phyloP scores from a whole-genome alignment of 2,113 vertebrate species.

The Oreochromis niloticus region DNA sequence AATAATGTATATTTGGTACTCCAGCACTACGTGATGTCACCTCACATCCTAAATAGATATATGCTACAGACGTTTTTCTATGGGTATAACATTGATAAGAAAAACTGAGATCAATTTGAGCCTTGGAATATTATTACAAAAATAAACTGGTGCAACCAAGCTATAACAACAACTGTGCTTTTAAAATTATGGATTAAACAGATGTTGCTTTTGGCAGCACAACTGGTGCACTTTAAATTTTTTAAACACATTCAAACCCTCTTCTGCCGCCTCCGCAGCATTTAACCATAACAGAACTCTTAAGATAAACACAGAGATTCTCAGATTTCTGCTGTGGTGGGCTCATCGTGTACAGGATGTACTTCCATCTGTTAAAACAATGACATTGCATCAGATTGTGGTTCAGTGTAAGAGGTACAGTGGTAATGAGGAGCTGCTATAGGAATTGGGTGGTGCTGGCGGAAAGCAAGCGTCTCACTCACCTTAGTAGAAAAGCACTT shows the following conservation, averaged over 20 bases:
- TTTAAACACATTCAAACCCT: neutral
- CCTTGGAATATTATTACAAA: neutral
- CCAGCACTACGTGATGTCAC: neutral
- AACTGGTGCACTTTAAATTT: neutral
- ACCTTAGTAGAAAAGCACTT: slow-evolving; percentile 46
- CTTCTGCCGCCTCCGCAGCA: neutral
- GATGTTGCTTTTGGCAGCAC: neutral
- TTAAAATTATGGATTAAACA: neutral
- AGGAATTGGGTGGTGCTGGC: neutral
- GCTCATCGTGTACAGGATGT: neutral
- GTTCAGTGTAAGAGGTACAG: neutral
- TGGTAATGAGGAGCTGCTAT: neutral
- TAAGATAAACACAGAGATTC: neutral
- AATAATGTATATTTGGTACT: neutral
- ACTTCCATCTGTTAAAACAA: slow-evolving; percentile 38
- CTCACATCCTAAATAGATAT: neutral
- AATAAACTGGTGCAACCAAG: neutral
- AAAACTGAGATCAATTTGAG: neutral
- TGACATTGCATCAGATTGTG: neutral
- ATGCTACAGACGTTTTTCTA: neutral
- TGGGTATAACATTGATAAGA: rapidly evolving
- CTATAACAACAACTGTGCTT: neutral
- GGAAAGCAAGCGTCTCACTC: neutral
- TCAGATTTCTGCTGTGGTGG: slow-evolving; percentile 47
- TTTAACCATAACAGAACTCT: neutral